Evolutionary conservation across 64 coral and sea anemone species (phyloP).

Genomic region (Orbicella faveolata): DNA sequence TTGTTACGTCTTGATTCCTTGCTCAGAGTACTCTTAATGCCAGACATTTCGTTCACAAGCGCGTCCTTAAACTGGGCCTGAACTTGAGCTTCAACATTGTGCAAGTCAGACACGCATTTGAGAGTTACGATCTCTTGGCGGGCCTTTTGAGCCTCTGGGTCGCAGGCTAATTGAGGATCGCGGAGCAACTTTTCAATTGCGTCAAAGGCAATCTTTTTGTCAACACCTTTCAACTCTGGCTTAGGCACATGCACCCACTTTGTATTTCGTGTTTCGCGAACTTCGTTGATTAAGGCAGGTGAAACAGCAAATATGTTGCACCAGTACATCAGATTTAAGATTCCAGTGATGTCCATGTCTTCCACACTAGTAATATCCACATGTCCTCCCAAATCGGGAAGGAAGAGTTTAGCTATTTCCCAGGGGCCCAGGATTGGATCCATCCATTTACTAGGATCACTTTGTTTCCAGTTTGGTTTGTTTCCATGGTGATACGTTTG

Average conservation of each 20-base stretch:
- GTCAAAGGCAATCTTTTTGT: constrained; percentile 10
- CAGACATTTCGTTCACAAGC: background rate
- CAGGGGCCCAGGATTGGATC: constrained; percentile 28
- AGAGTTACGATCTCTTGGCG: background rate
- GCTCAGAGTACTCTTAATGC: background rate
- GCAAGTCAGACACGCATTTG: background rate
- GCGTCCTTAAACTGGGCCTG: background rate
- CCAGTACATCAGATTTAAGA: constrained; percentile 63
- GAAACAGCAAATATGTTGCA: constrained; percentile 49
- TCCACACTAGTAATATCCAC: background rate
- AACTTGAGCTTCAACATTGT: background rate
- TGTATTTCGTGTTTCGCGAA: constrained; percentile 39
- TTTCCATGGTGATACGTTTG: background rate
- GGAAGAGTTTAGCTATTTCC: constrained; percentile 73
- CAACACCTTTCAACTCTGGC: constrained; percentile 11
- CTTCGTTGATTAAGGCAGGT: background rate
- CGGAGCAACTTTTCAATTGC: constrained; percentile 45
- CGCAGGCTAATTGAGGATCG: constrained; percentile 2
- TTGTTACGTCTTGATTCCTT: background rate
- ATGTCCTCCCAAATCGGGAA: constrained; percentile 27
- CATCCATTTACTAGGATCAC: constrained; percentile 16
- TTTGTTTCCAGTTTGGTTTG: constrained; percentile 33
- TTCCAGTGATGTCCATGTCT: constrained; percentile 39
- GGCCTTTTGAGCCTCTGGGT: constrained; percentile 14
- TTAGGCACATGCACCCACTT: constrained; percentile 34